Base-by-base conservation (phyloP, 2,797 vertebrate genomes). In the Amphiprion clarkii region DNA sequence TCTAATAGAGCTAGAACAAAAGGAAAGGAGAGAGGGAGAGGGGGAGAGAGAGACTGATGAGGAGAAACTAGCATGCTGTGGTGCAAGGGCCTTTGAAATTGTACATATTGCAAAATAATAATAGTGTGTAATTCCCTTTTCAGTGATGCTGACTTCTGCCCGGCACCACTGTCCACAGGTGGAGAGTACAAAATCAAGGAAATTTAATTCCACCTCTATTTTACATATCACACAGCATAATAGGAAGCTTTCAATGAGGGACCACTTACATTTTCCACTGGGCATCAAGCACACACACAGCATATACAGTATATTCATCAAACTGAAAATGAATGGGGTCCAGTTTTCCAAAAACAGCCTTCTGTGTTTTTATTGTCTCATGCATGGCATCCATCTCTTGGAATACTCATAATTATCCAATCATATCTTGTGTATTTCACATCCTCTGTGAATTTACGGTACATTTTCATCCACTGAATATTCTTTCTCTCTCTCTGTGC, bases 1-100 rank as follows among this genome's bases (percentile, higher is more conserved):
- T 87, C 87, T 91, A 88, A 94, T 90, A 86, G 92, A 88, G 71
- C 79, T 74, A 88, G 91, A 90, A 93, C 92, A 93, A 93, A 94
- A 93, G 91, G 74, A 86, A 67, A 62, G 60, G 71, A 75, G 72
- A 57, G 77, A 68, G 69, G 57, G 46, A 71, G 67, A 66, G 63
- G 42, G 58, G 42, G 58, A 79, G 61, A 76, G 46, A 64, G 73
- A 75, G 71, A 49, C 58, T 21, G 67, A 77, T 33, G n/a, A 40
- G 70, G 73, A 54, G 72, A 81, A 79, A 85, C 83, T 86, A 79
- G 80, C 82, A 62, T 7, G 40, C 78, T 62, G 76, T 77, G 76
- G 82, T 31, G 80, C 78, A 65, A 70, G 68, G 73, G 36, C 84
- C 71, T 79, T 79, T 91, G 78, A 88, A 94, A 92, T 88, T 61